Conservation (phyloP, 2,797 vertebrate genomes). For the Cottoperca gobio region DNA sequence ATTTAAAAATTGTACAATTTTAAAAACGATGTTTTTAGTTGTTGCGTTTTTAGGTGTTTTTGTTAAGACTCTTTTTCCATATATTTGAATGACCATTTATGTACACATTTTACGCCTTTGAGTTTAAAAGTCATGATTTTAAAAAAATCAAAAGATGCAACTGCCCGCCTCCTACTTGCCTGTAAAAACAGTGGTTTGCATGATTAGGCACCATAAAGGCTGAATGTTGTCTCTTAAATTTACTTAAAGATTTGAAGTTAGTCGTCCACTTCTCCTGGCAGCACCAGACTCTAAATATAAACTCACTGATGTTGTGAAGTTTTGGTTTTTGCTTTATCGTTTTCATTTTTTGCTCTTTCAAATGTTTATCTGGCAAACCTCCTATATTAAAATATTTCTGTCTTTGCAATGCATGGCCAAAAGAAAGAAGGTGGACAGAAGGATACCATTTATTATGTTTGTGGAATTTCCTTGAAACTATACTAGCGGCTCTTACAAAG, state of each 20-base stretch:
- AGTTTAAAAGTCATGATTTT: neutral
- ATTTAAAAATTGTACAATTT: neutral
- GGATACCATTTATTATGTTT: neutral
- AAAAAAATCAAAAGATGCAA: neutral
- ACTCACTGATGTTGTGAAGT: neutral
- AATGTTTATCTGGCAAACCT: neutral
- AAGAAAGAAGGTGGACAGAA: neutral
- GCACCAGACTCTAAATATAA: neutral
- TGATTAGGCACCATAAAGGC: neutral
- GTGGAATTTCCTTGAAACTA: neutral
- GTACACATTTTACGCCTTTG: neutral
- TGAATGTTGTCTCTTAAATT: neutral
- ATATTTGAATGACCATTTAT: neutral
- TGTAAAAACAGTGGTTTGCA: conserved; percentile 2
- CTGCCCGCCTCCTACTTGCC: neutral
- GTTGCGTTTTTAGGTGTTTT: neutral
- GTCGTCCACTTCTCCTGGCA: neutral
- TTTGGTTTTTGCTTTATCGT: neutral
- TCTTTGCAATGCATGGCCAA: neutral
- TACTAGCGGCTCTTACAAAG: neutral
- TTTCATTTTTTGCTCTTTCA: neutral
- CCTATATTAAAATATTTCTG: neutral
- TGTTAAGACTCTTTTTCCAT: neutral
- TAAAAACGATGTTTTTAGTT: neutral
- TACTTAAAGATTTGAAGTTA: neutral